Conservation (phyloP, 2,888 invertebrate genomes). For the Hypolimnas misippus region DNA sequence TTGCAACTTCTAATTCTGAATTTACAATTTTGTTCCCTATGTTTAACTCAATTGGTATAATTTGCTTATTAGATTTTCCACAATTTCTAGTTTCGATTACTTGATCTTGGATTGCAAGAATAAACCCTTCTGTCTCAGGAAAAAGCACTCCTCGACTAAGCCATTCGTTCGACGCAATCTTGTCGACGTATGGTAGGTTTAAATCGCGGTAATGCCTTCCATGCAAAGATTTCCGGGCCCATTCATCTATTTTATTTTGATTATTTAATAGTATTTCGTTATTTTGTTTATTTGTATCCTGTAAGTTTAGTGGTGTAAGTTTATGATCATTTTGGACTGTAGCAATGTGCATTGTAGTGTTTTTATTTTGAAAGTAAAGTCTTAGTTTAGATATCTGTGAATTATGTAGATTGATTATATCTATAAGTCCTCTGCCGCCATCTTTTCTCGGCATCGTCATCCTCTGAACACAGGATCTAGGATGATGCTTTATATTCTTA, state of each 20-base stretch:
- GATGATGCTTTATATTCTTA: not conserved
- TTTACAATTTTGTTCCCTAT: too few relatives aligned
- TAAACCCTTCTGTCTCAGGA: constrained; percentile 43
- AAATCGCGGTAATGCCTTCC: not conserved
- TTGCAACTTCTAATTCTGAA: too few relatives aligned
- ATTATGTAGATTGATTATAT: not conserved
- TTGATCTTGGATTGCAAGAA: constrained; percentile 51
- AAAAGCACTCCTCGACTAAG: constrained; percentile 33
- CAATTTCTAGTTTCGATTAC: constrained; percentile 47
- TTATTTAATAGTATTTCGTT: not conserved
- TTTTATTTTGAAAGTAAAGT: not conserved
- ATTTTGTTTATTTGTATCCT: not conserved
- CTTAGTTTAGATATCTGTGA: not conserved
- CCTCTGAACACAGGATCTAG: not conserved
- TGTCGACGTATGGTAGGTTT: not conserved
- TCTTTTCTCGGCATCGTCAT: not conserved
- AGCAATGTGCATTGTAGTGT: not conserved
- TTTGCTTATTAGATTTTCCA: too few relatives aligned
- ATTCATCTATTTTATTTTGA: not conserved
- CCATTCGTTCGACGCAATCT: constrained; percentile 1
- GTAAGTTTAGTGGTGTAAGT: not conserved
- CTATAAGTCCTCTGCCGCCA: not conserved
- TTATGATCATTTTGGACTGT: not conserved
- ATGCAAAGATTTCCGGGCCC: not conserved
- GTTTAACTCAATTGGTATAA: too few relatives aligned